Evolutionary conservation across 1,140 invertebrate genomes (phyloP), one percentile per base, ranked within the genome.

Genomic region (Drosophila tani): DNA sequence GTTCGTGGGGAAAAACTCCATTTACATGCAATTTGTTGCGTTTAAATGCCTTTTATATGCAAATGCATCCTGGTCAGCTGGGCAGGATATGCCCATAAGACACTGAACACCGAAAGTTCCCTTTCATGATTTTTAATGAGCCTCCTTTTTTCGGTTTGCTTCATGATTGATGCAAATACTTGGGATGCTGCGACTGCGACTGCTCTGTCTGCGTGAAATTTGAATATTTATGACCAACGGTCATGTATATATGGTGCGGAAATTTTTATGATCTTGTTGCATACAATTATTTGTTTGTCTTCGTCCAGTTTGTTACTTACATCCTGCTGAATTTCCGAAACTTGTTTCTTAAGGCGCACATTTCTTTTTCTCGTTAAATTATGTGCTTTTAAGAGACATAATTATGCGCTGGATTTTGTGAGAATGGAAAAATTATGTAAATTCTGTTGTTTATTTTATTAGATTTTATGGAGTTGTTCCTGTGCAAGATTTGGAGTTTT

Each of bases 171-270:
- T 85, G 90, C 84, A 70, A 56, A 24, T 63, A n/a, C 41, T 77
- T 73, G 41, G 68, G 85, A 90, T 81, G 86, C 82, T 91, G 82
- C 21, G 53, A 68, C 46, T 66, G 47, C 46, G 53, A 68, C 46
- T 66, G 47, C 46, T 59, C 14, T 17, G 55, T 8, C 24, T 57
- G 51, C 56, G 50, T 71, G 60, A 79, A 90, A 90, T 91, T 91
- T 91, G 90, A 91, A 91, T 91, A 91, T 91, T 91, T 91, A 91
- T 91, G 85, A 84, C 90, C 90, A 91, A 82, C 90, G 90, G 90
- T 91, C 90, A 91, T 81, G 85, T 91, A 81, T 83, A 91, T 91
- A 91, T 88, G 84, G 71, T 75, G 85, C 50, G 90, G 82, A 91
- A 91, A 91, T 87, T 83, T 86, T 85, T 81, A 90, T 85, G 85